These are phyloP conservation scores for Willisornis vidua DNA, from an alignment of 2,113 vertebrate genomes.

Conservation along the genomic window DNA sequence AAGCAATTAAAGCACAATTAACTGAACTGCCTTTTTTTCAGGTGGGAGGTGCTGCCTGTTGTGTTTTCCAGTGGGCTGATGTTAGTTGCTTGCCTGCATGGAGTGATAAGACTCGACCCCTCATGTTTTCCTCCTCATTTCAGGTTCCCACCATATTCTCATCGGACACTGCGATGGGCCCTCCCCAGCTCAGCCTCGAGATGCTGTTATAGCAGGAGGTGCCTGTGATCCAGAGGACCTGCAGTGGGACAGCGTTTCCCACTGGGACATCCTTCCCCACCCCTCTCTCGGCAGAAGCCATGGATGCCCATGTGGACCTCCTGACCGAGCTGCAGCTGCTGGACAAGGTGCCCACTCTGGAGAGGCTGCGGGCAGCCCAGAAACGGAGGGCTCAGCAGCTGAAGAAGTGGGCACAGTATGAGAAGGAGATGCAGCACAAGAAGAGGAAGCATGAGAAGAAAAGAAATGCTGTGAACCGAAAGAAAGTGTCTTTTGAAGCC, in stretches of 20 bases:
- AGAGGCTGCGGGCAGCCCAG: constrained; percentile 91
- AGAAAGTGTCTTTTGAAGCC: constrained; percentile 90
- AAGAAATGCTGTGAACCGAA: constrained; percentile 72
- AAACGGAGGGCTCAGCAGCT: constrained; percentile 94
- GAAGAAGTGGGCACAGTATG: constrained; percentile 94
- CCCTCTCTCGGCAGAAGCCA: constrained; percentile 17
- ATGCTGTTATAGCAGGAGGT: constrained; percentile 57
- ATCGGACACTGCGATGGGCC: background rate
- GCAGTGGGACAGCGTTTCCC: background rate
- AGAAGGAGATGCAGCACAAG: constrained; percentile 94
- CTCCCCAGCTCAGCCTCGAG: background rate
- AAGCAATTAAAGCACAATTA: background rate
- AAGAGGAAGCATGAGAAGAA: constrained; percentile 91
- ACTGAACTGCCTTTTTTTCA: background rate
- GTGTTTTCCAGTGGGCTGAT: background rate
- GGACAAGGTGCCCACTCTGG: constrained; percentile 94
- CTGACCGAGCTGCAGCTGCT: constrained; percentile 94
- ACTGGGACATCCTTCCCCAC: background rate
- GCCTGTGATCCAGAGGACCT: background rate
- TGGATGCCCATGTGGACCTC: constrained; percentile 94
- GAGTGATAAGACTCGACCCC: background rate
- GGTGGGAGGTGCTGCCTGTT: background rate
- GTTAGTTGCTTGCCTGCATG: accelerated
- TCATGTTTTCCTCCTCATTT: background rate
- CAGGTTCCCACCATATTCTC: constrained; percentile 57